phyloP scores from a whole-genome alignment of 2,113 vertebrate genomes.

The Pelusios castaneus region DNA sequence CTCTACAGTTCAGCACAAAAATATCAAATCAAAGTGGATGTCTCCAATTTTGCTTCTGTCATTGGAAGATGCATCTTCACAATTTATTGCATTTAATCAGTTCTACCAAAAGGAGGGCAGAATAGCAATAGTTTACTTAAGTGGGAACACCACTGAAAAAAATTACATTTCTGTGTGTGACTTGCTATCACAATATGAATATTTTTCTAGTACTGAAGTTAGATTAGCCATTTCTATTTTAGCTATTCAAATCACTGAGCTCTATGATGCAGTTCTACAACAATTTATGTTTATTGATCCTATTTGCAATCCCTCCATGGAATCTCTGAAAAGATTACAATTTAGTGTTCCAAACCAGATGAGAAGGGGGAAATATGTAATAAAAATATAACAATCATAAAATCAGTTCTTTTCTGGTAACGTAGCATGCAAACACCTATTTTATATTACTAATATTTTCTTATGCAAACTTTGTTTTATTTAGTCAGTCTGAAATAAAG shows the following conservation, averaged over 20 bases:
- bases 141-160: not conserved
- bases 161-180: not conserved
- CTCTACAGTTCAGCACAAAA: not conserved
- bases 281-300: not conserved
- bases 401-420: not conserved
- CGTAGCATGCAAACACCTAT: not conserved
- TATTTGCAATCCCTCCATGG: not conserved
- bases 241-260: not conserved
- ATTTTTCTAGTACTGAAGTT: not conserved
- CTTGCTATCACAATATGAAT: not conserved
- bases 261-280: not conserved
- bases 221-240: not conserved
- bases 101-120: not conserved
- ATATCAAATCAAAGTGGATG: not conserved
- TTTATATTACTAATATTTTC: not conserved
- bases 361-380: rapidly evolving
- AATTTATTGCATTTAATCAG: not conserved
- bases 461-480: not conserved
- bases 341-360: not conserved
- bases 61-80: not conserved
- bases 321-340: not conserved
- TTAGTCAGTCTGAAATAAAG: not conserved
- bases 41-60: not conserved
- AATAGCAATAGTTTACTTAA: not conserved
- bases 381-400: not conserved